Percentiles rank a stretch among this genome's conserved stretches.
phyloP scores from a whole-genome alignment of 2,888 invertebrate species.

The Rosalia funebris region DNA sequence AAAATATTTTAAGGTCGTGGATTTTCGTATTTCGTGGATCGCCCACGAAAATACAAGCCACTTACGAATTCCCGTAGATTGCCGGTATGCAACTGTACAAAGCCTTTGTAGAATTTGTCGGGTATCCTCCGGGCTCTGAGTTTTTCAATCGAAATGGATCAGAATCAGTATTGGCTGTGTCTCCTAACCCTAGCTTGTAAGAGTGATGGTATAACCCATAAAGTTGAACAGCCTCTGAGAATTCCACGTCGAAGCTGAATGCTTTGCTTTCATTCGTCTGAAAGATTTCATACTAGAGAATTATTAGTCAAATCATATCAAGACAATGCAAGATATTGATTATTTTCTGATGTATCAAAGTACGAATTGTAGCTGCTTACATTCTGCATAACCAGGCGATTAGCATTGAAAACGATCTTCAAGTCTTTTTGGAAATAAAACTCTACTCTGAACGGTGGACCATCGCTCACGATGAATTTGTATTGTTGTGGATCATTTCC shows the following conservation, averaged over 20 bases:
- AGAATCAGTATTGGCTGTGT: conserved; percentile 73
- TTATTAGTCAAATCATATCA: not conserved
- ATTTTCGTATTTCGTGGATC: not conserved
- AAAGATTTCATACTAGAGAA: too few species aligned
- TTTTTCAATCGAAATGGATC: conserved; percentile 95
- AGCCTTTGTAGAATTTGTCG: conserved; percentile 85
- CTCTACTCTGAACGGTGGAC: conserved; percentile 16
- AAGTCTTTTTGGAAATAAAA: conserved; percentile 9
- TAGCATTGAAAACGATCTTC: conserved; percentile 12
- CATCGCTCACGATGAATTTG: not conserved
- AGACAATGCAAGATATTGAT: not conserved
- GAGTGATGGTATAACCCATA: conserved; percentile 88
- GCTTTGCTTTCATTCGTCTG: conserved; percentile 35
- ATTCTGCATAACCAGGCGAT: conserved; percentile 15
- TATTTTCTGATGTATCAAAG: too few species aligned
- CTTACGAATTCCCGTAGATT: conserved; percentile 87
- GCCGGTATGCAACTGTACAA: conserved; percentile 77
- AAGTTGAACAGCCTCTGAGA: conserved; percentile 37
- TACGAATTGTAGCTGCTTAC: too few species aligned
- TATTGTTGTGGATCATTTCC: not conserved
- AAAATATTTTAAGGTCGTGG: too few species aligned
- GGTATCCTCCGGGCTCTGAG: conserved; percentile 84
- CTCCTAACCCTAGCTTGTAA: conserved; percentile 82
- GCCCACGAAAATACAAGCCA: conserved; percentile 21
- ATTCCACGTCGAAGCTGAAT: conserved; percentile 47